Conservation (phyloP, 2,797 vertebrate genomes). For the Eospalax fontanierii region DNA sequence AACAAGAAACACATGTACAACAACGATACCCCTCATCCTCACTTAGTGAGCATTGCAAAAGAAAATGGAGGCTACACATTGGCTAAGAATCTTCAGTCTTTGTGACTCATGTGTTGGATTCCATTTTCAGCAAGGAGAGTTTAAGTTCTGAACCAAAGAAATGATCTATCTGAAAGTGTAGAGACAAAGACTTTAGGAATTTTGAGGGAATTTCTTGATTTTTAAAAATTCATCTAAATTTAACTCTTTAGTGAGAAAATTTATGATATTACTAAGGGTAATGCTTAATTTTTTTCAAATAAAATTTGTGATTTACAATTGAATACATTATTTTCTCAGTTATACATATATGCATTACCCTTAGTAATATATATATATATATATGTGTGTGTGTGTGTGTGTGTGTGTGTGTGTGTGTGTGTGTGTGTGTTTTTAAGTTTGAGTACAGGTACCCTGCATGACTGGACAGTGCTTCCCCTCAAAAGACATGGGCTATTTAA, state of each 20-base stretch:
- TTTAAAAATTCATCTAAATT: conserved; percentile 54
- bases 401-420: too few relatives aligned
- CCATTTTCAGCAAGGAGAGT: not conserved
- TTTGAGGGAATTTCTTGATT: conserved; percentile 53
- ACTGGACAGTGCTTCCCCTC: not conserved
- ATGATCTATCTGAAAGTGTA: conserved; percentile 1
- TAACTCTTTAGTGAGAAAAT: conserved; percentile 36
- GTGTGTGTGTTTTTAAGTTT: too few relatives aligned
- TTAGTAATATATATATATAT: too few relatives aligned
- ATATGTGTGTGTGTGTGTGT: too few relatives aligned
- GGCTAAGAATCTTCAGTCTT: conserved; percentile 20
- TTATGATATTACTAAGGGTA: conserved; percentile 31
- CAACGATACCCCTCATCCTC: not conserved
- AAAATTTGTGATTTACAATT: conserved; percentile 71
- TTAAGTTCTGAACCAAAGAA: conserved; percentile 64
- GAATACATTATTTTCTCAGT: conserved; percentile 83
- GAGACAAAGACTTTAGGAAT: conserved; percentile 5
- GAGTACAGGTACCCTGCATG: not conserved
- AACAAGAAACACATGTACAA: not conserved
- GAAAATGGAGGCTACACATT: not conserved
- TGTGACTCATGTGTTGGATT: conserved; percentile 8
- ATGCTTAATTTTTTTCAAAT: conserved; percentile 55
- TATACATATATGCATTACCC: too few relatives aligned
- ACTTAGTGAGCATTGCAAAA: not conserved
- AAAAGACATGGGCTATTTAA: not conserved